A percentile compares a stretch with the other conserved stretches of the same genome.
Evolutionary conservation across 1,140 invertebrate genomes (phyloP).

Genomic region (Drosophila equinoxialis): DNA sequence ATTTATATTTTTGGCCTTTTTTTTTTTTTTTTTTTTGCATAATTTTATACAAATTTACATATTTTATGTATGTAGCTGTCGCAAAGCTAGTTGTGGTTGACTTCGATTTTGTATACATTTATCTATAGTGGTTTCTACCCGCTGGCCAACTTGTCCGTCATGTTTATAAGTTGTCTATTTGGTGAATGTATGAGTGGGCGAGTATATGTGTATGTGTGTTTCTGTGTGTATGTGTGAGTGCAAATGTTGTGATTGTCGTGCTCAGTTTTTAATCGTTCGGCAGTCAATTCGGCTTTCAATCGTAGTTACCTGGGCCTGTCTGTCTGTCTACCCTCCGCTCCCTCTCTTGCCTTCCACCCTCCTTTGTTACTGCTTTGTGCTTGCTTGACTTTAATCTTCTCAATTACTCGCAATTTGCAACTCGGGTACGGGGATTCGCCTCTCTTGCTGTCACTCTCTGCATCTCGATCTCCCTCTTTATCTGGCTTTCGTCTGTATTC

Average conservation of each 20-base stretch:
- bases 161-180: conserved; percentile 64
- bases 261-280: conserved; percentile 69
- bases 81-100: conserved; percentile 32
- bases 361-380: conserved; percentile 54
- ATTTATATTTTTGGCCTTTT: conserved; percentile 37
- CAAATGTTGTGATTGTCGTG: conserved; percentile 66
- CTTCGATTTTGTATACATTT: conserved; percentile 45
- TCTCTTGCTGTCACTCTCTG: conserved; percentile 34
- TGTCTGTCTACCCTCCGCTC: conserved; percentile 13
- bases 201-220: conserved; percentile 17
- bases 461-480: neutral
- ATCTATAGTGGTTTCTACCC: conserved; percentile 29
- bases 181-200: conserved; percentile 44
- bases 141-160: conserved; percentile 61
- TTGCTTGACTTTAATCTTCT: conserved; percentile 82
- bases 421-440: conserved; percentile 56
- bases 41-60: conserved; percentile 77
- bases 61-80: conserved; percentile 46
- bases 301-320: conserved; percentile 54
- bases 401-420: conserved; percentile 82
- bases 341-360: conserved; percentile 23
- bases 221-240: conserved; percentile 1
- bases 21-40: conserved; percentile 58
- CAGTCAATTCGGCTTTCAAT: conserved; percentile 67
- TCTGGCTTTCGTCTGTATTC: conserved; percentile 32